Base-by-base conservation (phyloP, 30 jellyfish, hydroid and myxozoan species). In the Haliclystus octoradiatus region DNA sequence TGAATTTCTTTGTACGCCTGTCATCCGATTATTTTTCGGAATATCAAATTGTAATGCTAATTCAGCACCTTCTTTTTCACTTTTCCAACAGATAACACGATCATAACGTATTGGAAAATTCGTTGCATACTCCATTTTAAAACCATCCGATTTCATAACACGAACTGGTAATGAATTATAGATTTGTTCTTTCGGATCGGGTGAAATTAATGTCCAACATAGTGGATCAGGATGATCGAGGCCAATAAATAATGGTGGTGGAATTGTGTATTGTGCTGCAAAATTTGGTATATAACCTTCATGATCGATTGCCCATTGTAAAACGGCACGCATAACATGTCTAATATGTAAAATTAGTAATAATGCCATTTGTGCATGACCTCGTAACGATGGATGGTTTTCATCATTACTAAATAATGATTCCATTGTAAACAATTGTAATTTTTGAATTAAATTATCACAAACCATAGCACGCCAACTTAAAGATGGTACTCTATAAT, bases 401-500 rank as follows among this genome's bases (percentile, higher is more conserved):
- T 82, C 95, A 60, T 90, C 98, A 51, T 74, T 84, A 67, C 98
- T 83, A 72, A 90, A 90, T 51, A 90, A 65, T 2, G 85, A 68
- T 28, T 67, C 76, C 52, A 90, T 31, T 33, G 91, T 77, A 65
- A 78, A 90, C 26, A 87, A 70, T 33, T 81, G 91, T 4, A 63
- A 66, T 31, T 72, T 71, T n/a, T 85, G 62, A 31, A 90, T 71
- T 0, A 90, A 81, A 0, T 90, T 80, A 32, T 80, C 92, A 34
- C 98, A 90, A 5, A 90, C 98, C 98, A 90, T 90, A 2, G 98
- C 94, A 34, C 98, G 52, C 98, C 98, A 90, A 60, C 98, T 90
- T 28, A 90, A 52, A 0, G 95, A 74, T 26, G 98, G 98, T 3
- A 90, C 63, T 52, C 82, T 82, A 50, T 90, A 90, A 77, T 81